These are phyloP conservation scores for Amphipoea lucens DNA, from an alignment of 2,888 invertebrate species.

Conservation along the genomic window DNA sequence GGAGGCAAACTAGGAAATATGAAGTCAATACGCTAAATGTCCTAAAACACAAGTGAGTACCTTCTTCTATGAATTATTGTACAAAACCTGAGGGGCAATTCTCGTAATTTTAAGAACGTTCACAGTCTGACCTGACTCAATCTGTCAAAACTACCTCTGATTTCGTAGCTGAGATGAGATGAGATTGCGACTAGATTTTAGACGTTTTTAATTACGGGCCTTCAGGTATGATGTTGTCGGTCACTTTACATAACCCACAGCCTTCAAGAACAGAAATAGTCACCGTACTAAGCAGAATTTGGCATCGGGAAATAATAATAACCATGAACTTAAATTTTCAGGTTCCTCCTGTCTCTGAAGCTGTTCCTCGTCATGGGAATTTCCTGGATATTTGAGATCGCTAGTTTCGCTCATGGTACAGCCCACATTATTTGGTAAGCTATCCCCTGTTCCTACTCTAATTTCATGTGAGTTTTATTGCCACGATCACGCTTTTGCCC, in stretches of 20 bases:
- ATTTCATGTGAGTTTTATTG: background rate
- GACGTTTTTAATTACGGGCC: background rate
- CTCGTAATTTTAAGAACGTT: background rate
- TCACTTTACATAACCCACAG: background rate
- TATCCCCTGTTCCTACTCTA: background rate
- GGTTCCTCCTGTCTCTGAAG: slow-evolving; percentile 91
- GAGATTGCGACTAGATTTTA: background rate
- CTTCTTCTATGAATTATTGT: slow-evolving; percentile 10
- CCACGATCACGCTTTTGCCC: background rate
- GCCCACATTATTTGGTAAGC: slow-evolving; percentile 84
- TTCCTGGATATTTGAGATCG: slow-evolving; percentile 93
- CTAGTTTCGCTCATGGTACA: slow-evolving; percentile 87
- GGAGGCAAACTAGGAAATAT: slow-evolving; percentile 88
- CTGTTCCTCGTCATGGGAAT: slow-evolving; percentile 93
- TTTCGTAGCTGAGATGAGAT: background rate
- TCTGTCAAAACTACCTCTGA: background rate
- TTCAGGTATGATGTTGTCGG: background rate
- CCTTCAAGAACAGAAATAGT: background rate
- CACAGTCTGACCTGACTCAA: background rate
- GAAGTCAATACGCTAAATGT: slow-evolving; percentile 88
- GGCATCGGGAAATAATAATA: background rate
- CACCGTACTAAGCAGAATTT: background rate
- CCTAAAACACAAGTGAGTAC: slow-evolving; percentile 90
- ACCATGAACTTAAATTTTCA: slow-evolving; percentile 72
- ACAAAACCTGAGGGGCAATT: background rate